Evolutionary conservation across 1,140 invertebrate genomes (phyloP), one percentile per base, ranked within the genome.

Genomic region (Scaptomyza montana): DNA sequence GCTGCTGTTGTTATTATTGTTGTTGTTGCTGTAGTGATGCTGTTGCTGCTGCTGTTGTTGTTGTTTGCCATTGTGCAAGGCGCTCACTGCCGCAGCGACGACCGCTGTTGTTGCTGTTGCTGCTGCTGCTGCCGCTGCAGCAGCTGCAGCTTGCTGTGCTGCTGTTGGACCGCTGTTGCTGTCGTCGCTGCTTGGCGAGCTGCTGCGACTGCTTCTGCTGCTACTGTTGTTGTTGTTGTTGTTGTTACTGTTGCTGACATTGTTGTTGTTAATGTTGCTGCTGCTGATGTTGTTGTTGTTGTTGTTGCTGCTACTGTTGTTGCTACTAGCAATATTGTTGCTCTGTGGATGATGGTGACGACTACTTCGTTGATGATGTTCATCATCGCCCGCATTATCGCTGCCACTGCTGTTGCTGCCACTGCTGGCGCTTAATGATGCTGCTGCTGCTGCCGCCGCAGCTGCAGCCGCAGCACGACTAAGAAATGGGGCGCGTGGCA

Each of bases 401-500:
- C 43, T 78, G 59, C 36, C 50, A 57, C 71, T 79, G 56, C 74
- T 85, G 77, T 36, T 36, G 66, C 43, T 78, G 59, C 46, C 50
- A 64, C 71, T 79, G 56, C 74, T 85, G 77, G 61, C 70, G 46
- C 74, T 78, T 13, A 86, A 16, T 8, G 33, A 36, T 36, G 80
- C 82, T 5, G 82, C 82, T 13, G 82, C 81, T 25, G 86, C 76
- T 25, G 77, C 69, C 30, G 78, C 80, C 7, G 82, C 82, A 13
- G 82, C 84, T 16, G 82, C 80, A 5, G 86, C 72, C 2, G 76
- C 80, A 12, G 87, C 78, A 33, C 90, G 90, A 75, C 84, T 91
- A 16, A 91, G 73, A 39, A 90, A 91, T 6, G 90, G 78, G 53
- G 84, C 73, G 49, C 90, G 90, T 62, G 90, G 90, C 70, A 87